phyloP scores from a whole-genome alignment of 1,140 invertebrate species.

The Conus ventricosus region DNA sequence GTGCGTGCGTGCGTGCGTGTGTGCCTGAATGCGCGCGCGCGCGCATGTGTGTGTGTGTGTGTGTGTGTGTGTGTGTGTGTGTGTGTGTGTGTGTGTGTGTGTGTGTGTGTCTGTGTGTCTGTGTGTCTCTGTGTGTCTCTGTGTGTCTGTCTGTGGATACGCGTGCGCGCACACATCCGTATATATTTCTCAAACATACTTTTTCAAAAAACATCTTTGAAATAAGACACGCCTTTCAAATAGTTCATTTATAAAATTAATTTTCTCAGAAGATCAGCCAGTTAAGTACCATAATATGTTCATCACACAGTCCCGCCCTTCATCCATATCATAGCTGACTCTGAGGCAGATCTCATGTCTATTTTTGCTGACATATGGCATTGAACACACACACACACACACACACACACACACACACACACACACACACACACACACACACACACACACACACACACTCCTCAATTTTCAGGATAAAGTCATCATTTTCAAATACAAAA shows the following conservation, averaged over 20 bases:
- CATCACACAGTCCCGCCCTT: neutral
- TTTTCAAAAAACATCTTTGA: neutral
- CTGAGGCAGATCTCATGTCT: too few species aligned
- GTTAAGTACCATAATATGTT: neutral
- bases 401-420: too few species aligned
- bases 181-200: neutral
- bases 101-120: neutral
- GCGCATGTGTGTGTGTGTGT: conserved; percentile 10
- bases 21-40: too few species aligned
- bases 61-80: conserved; percentile 15
- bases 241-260: neutral
- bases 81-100: neutral
- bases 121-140: neutral
- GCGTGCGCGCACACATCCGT: neutral
- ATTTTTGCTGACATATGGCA: too few species aligned
- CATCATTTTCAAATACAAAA: too few species aligned
- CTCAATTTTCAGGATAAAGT: too few species aligned
- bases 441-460: too few species aligned
- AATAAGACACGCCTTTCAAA: neutral
- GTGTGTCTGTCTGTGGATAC: neutral
- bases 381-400: too few species aligned
- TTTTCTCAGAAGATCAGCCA: neutral
- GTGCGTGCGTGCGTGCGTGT: neutral
- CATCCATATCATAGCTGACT: too few species aligned
- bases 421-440: too few species aligned